Conservation (phyloP, 2,888 invertebrate species). For the Microchrysa polita region DNA sequence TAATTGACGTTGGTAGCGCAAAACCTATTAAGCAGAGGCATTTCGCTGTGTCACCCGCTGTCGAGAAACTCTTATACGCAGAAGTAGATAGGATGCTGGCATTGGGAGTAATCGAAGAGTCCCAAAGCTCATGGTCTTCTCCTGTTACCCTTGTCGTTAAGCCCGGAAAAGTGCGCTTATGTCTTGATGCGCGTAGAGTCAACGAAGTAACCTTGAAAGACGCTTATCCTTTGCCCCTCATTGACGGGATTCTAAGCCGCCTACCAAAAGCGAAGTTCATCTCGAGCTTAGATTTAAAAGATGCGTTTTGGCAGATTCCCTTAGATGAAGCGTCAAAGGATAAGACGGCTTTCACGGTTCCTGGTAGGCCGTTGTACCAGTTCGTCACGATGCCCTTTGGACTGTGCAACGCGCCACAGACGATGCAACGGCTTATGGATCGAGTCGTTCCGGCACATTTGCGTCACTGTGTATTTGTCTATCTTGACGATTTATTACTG, state of each 20-base stretch:
- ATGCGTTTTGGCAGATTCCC: constrained; percentile 50
- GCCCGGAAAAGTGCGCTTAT: constrained; percentile 47
- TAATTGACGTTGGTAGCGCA: no score
- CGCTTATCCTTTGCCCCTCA: constrained; percentile 54
- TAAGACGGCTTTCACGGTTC: constrained; percentile 51
- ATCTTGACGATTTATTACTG: not conserved
- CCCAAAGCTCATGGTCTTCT: constrained; percentile 13
- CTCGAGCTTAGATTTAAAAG: constrained; percentile 53
- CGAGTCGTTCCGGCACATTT: constrained; percentile 6
- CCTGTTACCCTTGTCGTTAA: constrained; percentile 15
- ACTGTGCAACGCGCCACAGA: constrained; percentile 29
- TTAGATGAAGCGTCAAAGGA: constrained; percentile 48
- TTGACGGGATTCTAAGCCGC: constrained; percentile 52
- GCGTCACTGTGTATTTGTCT: not conserved
- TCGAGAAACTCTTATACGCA: no score
- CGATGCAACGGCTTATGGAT: constrained; percentile 34
- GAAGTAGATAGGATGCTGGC: no score
- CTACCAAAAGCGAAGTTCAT: constrained; percentile 53
- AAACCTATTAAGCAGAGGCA: no score
- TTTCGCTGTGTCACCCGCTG: no score
- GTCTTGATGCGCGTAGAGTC: constrained; percentile 52
- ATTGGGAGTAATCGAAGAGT: no score
- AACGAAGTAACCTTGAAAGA: constrained; percentile 53
- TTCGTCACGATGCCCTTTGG: constrained; percentile 30
- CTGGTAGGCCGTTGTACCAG: constrained; percentile 38